Evolutionary conservation across 2,797 vertebrate species (phyloP).

Genomic region (Acipenser oxyrinchus): DNA sequence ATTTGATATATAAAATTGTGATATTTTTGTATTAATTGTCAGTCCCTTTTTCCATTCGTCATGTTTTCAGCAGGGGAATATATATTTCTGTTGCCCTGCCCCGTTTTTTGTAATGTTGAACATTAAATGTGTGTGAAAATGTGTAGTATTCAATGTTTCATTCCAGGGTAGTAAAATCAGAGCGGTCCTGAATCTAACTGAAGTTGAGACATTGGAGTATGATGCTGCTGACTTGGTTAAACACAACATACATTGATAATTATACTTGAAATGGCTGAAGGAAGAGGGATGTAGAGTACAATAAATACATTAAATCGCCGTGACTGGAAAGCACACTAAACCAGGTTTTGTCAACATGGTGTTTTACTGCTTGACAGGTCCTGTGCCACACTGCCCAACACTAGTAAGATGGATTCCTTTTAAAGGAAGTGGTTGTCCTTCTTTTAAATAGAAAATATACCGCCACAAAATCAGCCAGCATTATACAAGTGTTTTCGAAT

Average conservation of each 20-base stretch:
- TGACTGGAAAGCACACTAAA: no score
- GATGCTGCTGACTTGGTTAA: constrained; percentile 45
- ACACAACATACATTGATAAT: constrained; percentile 55
- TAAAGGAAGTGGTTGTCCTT: no score
- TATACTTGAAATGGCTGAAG: constrained; percentile 53
- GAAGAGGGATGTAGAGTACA: constrained; percentile 4
- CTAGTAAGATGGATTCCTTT: neutral
- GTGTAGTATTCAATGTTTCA: constrained; percentile 71
- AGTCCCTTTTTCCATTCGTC: constrained; percentile 68
- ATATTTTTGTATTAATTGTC: constrained; percentile 92
- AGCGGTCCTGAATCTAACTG: constrained; percentile 68
- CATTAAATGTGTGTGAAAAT: constrained; percentile 63
- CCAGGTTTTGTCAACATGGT: no score
- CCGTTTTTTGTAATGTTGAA: constrained; percentile 67
- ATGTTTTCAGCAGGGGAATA: constrained; percentile 67
- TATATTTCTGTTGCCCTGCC: constrained; percentile 56
- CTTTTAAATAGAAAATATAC: no score
- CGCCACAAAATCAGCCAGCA: constrained; percentile 53
- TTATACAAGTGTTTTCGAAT: constrained; percentile 36
- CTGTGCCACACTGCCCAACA: neutral
- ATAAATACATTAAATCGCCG: no score
- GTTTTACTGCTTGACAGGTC: neutral
- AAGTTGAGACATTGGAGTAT: constrained; percentile 21
- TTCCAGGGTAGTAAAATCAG: constrained; percentile 68
- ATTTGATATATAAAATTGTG: constrained; percentile 84